These are phyloP conservation scores for Platyscapa corneri DNA, from an alignment of 1,140 invertebrate genomes.

Conservation along the genomic window DNA sequence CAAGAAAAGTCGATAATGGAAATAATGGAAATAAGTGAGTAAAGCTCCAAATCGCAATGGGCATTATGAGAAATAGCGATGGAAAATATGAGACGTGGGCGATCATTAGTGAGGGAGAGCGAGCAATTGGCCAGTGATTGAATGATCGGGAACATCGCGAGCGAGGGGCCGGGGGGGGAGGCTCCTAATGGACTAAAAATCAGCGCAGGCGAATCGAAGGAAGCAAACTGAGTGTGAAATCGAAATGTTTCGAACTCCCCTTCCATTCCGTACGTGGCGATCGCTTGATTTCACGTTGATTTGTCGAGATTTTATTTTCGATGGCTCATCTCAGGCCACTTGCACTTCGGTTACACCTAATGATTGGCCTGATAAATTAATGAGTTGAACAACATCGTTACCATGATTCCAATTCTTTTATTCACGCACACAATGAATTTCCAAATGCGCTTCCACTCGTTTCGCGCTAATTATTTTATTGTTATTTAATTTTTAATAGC, in stretches of 20 bases:
- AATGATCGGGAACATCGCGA: not conserved
- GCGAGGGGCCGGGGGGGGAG: not conserved
- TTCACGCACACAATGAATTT: too few relatives aligned
- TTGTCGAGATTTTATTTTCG: not conserved
- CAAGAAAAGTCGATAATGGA: not conserved
- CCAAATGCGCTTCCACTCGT: too few relatives aligned
- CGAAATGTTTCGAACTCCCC: not conserved
- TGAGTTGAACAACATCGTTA: not conserved
- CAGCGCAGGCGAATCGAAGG: too few relatives aligned
- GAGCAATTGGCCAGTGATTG: conserved; percentile 16
- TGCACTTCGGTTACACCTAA: not conserved
- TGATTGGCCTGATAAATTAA: not conserved
- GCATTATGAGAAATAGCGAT: not conserved
- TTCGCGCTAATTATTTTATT: too few relatives aligned
- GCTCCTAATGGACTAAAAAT: conserved; percentile 20
- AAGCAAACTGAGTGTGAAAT: conserved; percentile 24
- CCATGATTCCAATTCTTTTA: not conserved
- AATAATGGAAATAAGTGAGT: not conserved
- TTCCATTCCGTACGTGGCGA: not conserved
- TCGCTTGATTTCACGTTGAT: not conserved
- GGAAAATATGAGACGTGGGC: not conserved
- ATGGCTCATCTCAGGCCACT: not conserved
- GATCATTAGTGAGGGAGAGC: not conserved
- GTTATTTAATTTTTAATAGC: too few relatives aligned
- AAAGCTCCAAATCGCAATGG: not conserved